phyloP scores from a whole-genome alignment of 2,797 vertebrate genomes.

The Yasuhikotakia modesta region DNA sequence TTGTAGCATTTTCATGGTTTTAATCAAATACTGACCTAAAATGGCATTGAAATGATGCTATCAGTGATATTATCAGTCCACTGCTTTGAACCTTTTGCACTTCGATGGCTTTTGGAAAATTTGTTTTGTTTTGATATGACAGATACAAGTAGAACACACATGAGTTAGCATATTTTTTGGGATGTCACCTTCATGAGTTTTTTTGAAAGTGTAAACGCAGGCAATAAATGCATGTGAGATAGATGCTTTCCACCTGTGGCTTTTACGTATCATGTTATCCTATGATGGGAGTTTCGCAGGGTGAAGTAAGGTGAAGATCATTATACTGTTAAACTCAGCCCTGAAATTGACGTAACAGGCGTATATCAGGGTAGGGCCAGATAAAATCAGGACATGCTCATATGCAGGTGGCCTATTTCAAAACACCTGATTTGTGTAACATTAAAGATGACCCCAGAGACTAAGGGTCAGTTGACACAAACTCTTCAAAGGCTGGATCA shows the following conservation, averaged over 20 bases:
- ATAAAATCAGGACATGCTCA: conserved; percentile 5
- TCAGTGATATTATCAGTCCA: neutral
- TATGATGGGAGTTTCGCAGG: conserved; percentile 19
- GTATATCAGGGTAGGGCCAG: neutral
- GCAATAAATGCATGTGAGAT: neutral
- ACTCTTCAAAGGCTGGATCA: too few relatives aligned
- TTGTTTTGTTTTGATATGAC: conserved; percentile 22
- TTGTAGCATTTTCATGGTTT: neutral
- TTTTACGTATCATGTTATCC: neutral
- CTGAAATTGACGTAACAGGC: conserved; percentile 14
- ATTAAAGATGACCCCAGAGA: neutral
- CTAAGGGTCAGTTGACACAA: neutral
- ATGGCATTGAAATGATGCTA: neutral
- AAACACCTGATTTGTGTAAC: neutral
- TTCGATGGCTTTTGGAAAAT: conserved; percentile 14
- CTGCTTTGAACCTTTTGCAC: neutral
- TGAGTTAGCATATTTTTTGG: conserved; percentile 14
- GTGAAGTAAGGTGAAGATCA: neutral
- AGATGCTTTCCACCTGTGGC: neutral
- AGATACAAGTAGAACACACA: neutral
- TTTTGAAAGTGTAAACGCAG: conserved; percentile 11
- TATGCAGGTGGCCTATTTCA: conserved; percentile 6
- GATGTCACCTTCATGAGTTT: neutral
- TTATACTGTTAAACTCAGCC: conserved; percentile 1
- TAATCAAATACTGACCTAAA: neutral